Conservation (phyloP, 2,888 invertebrate genomes). For the Xanthia togata region DNA sequence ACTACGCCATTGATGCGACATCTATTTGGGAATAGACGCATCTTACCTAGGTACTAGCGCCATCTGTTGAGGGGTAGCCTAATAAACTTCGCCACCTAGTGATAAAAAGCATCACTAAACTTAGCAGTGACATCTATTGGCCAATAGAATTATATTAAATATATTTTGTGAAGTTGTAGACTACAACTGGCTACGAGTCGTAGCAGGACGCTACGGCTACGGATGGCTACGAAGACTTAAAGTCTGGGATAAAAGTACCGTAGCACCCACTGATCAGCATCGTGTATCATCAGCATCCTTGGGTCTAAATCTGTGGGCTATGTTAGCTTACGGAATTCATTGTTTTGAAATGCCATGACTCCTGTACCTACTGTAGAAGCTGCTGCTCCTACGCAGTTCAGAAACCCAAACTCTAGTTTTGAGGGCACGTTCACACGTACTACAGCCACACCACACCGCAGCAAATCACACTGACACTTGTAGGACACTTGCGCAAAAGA, state of each 20-base stretch:
- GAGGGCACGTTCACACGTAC: too few relatives aligned
- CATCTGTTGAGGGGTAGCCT: conserved; percentile 70
- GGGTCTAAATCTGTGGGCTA: not conserved
- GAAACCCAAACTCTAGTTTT: not conserved
- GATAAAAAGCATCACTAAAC: conserved; percentile 17
- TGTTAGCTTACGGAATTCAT: too few relatives aligned
- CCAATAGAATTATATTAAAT: conserved; percentile 49
- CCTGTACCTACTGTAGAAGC: too few relatives aligned
- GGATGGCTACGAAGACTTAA: not conserved
- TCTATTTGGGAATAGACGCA: conserved; percentile 38
- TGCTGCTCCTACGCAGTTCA: too few relatives aligned
- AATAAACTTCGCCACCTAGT: conserved; percentile 19
- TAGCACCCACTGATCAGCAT: not conserved
- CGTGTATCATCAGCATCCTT: too few relatives aligned
- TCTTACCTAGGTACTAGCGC: conserved; percentile 22
- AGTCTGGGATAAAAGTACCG: not conserved
- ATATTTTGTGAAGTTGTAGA: not conserved
- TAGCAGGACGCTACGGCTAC: not conserved
- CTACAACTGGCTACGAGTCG: not conserved
- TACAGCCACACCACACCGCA: too few relatives aligned
- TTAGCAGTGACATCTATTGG: conserved; percentile 65
- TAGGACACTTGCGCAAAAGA: too few relatives aligned
- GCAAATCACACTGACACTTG: too few relatives aligned
- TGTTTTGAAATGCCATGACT: not conserved
- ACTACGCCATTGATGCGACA: conserved; percentile 13